Base-by-base conservation (phyloP, 1,140 invertebrate species). In the Battus philenor region DNA sequence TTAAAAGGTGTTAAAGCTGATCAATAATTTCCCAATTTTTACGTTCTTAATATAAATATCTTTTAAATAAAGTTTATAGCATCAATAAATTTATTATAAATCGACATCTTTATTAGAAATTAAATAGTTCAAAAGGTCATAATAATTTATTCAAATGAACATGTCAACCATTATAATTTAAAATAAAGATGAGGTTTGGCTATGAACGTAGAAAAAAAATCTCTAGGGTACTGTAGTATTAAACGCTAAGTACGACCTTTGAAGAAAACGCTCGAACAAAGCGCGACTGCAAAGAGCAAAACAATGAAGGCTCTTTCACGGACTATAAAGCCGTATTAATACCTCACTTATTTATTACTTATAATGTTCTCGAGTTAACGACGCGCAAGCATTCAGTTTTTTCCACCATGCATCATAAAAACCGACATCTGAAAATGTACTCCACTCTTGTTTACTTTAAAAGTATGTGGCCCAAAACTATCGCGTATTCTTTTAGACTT, bases 311-410 rank as follows among this genome's bases (percentile, higher is more conserved):
- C 58, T 73, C 56, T 77, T 78, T 80, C 76, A 78, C 68, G 75
- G 64, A 67, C 67, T 80, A 77, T 80, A 80, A 78, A 76, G 63
- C 59, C 58, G 56, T 70, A 78, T 80, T 78, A 78, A 75, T 80
- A 76, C 69, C 61, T 65, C 63, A 74, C 58, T 73, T 80, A 80
- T 80, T 80, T 80, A 82, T 82, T 76, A 66, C 56, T 69, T 73
- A 73, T 78, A 82, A 82, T 82, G 74, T 79, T 79, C 75, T 76
- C 75, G 68, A 79, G 69, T 82, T 82, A 82, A 79, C 73, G 74
- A 80, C 61, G 75, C 62, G 61, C 60, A 56, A 60, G 61, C 72
- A 61, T 69, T 68, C 66, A 58, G 64, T 78, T 82, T 78, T 75
- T 79, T 76, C 68, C 66, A 64, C 59, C 68, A 66, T 65, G 67